Base-by-base conservation (phyloP, 2,888 invertebrate species). In the Eristalis pertinax region DNA sequence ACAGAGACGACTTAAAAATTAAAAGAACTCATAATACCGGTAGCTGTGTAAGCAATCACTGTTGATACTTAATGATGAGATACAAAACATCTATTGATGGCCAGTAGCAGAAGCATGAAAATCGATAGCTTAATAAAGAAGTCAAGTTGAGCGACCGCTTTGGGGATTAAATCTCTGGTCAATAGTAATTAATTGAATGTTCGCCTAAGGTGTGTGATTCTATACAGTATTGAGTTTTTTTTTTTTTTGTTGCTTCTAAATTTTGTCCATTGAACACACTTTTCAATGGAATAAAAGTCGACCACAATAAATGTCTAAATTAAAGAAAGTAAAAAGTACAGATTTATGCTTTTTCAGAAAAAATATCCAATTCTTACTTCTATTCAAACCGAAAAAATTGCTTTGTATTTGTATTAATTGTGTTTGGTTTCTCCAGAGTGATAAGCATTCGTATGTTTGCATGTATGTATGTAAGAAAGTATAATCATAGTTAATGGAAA, bases 101-200 rank as follows among this genome's bases (percentile, higher is more conserved):
- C 56, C 26, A 41, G 41, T 56, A 19, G 56, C 41, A 24, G 67
- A 35, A 38, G 58, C 56, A 69, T 75, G 75, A 26, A 63, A 63
- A 64, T 75, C 64, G 56, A 41, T 58, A 65, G 69, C 63, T 67
- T 50, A 76, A 76, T 76, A 67, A 73, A 77, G 50, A 72, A 76
- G 43, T 68, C 50, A 83, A 77, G 77, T 77, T 83, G 82, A 73
- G 62, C 77, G 77, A 72, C 83, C 72, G 83, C 72, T 72, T 83
- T 60, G 62, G 38, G 56, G 63, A 83, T 77, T 77, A 72, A 83
- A 83, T 68, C 68, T 29, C n/a, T 22, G 22, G 50, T 83, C 83
- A 83, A 83, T 83, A 63, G 77, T 67, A 72, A 77, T 83, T 83
- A 77, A 83, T 83, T 83, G 77, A 62, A 77, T 63, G 74, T n/a